A percentile compares a stretch with the other conserved stretches of the same genome.
Evolutionary conservation across 2,797 vertebrate genomes (phyloP).

Genomic region (Acanthurus lineatus): DNA sequence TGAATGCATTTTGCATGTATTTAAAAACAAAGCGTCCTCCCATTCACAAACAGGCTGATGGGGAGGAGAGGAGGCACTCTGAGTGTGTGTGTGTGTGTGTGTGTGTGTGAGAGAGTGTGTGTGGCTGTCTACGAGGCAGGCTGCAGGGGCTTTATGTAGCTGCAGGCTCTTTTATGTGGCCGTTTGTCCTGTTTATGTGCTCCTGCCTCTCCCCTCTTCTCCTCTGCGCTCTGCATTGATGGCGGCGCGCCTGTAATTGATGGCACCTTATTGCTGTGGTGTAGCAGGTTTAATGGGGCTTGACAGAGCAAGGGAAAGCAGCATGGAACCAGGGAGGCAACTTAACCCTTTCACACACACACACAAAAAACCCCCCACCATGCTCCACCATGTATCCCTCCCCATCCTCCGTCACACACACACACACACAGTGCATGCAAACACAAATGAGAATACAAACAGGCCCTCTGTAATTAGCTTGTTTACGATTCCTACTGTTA

Average conservation of each 20-base stretch:
- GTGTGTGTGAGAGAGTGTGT: slow-evolving; percentile 27
- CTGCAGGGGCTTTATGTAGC: slow-evolving; percentile 70
- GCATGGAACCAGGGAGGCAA: slow-evolving; percentile 77
- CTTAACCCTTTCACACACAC: slow-evolving; percentile 81
- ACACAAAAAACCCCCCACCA: not conserved
- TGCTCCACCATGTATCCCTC: not conserved
- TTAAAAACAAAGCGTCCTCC: slow-evolving; percentile 40
- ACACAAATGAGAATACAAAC: slow-evolving; percentile 70
- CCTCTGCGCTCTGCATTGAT: slow-evolving; percentile 80
- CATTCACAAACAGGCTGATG: slow-evolving; percentile 36
- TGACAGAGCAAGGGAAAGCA: slow-evolving; percentile 86
- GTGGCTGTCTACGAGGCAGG: slow-evolving; percentile 23
- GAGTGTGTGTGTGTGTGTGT: not conserved
- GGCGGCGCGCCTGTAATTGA: slow-evolving; percentile 86
- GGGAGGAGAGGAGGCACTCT: slow-evolving; percentile 24
- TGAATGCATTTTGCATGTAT: slow-evolving; percentile 22
- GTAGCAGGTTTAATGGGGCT: slow-evolving; percentile 89
- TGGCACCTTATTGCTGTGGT: slow-evolving; percentile 88
- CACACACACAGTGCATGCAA: slow-evolving; percentile 33
- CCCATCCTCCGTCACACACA: slow-evolving; percentile 13
- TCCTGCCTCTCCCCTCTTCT: slow-evolving; percentile 77
- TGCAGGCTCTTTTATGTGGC: slow-evolving; percentile 85
- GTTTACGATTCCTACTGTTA: slow-evolving; percentile 72
- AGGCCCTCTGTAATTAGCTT: slow-evolving; percentile 71
- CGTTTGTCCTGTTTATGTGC: slow-evolving; percentile 88